A percentile compares a stretch with the other conserved stretches of the same genome.
Conservation (phyloP, 2,888 invertebrate genomes). For the Apamea anceps region DNA sequence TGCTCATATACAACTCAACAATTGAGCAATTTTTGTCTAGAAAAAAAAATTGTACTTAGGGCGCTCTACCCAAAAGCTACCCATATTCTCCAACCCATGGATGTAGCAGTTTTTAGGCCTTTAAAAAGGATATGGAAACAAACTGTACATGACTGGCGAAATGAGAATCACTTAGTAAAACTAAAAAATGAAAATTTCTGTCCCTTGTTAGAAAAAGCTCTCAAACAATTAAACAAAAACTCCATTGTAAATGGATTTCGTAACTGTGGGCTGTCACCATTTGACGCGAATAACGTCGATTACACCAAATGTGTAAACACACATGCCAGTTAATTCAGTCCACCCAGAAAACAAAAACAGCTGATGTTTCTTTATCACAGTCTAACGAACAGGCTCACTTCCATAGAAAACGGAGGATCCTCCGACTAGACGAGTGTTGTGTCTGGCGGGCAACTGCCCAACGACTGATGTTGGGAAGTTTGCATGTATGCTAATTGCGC, state of each 20-base stretch:
- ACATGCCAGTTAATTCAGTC: neutral
- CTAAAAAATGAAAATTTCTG: constrained; percentile 3
- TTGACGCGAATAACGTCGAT: neutral
- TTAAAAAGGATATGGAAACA: constrained; percentile 2
- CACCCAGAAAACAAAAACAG: neutral
- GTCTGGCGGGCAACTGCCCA: no score
- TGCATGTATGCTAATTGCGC: no score
- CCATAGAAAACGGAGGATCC: no score
- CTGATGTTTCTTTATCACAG: neutral
- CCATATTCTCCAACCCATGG: constrained; percentile 6
- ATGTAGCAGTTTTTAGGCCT: constrained; percentile 1
- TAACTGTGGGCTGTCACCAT: neutral
- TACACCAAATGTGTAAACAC: neutral
- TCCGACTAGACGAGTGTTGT: no score
- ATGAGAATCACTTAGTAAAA: neutral
- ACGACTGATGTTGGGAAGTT: no score
- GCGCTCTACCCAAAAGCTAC: neutral
- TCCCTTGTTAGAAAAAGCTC: constrained; percentile 8
- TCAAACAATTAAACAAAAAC: neutral
- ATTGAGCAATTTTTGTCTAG: neutral
- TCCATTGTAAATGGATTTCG: constrained; percentile 1
- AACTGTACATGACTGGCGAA: neutral
- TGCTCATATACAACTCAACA: neutral
- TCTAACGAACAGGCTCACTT: neutral
- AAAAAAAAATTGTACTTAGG: neutral